Base-by-base conservation (phyloP, 1,140 invertebrate species). In the Panagrolaimus sp. region DNA sequence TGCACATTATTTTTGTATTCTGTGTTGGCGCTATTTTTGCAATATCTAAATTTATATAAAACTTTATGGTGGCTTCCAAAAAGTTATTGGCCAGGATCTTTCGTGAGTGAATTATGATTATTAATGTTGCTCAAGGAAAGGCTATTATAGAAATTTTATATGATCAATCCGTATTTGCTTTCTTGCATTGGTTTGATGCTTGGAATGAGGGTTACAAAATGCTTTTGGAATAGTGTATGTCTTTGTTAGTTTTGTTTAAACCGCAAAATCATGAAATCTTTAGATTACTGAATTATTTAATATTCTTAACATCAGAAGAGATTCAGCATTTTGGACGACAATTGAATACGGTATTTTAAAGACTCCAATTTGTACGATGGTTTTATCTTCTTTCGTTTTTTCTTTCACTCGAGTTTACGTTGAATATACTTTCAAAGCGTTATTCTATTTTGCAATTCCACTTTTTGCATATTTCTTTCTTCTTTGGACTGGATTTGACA, bases 51-150 rank as follows among this genome's bases (percentile, higher is more conserved):
- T 86, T 86, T 97, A 10, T 98, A 97, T 83, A 89, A 91, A 71
- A 95, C 92, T 43, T 90, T 93, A n/a, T 97, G 93, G 91, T 97
- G 94, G 94, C 83, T 96, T 28, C 91, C 92, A 17, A 89, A 96
- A 78, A 93, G 92, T 2, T 90, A 93, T 82, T 91, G 89, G 73
- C 89, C 88, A 76, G 90, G 92, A 17, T 67, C 66, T 43, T 55
- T 76, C 26, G 75, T 76, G 45, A 43, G 8, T 65, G 84, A 89
- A 21, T 65, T 0, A n/a, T 68, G 62, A 47, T 44, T 65, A 43
- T 26, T 45, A 38, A 38, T 38, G 32, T 38, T 38, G 32, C 2
- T 38, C 7, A 38, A 4, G 32, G 32, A 38, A 38, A n/a, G n/a
- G n/a, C n/a, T 77, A 77, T 90, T 90, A 47, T 87, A 96, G 93